Evolutionary conservation across 2,113 vertebrate species (phyloP).

Genomic region (Pterocles orientalis): DNA sequence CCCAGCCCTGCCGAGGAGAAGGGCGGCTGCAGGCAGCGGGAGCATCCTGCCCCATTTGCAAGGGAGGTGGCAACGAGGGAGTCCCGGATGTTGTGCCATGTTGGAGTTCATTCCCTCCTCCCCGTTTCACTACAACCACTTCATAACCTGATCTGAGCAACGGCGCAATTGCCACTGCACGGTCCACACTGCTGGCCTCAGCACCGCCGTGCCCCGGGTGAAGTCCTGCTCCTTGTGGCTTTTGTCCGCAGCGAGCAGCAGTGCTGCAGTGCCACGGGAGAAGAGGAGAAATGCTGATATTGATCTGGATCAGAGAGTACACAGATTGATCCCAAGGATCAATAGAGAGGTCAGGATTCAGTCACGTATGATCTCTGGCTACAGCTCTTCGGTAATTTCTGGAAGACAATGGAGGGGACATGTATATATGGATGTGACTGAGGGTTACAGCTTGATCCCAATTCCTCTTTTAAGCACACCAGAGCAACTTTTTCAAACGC

Average conservation of each 20-base stretch:
- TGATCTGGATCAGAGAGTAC: background rate
- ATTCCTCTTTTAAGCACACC: background rate
- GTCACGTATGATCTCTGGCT: background rate
- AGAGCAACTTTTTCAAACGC: background rate
- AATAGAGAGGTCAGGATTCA: slow-evolving; percentile 17
- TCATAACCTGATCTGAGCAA: background rate
- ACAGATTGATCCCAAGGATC: slow-evolving; percentile 5
- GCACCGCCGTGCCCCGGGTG: accelerated
- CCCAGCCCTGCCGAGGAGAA: background rate
- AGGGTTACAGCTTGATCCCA: background rate
- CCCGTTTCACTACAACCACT: background rate
- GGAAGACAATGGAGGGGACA: background rate
- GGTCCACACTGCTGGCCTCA: background rate
- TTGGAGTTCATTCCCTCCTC: background rate
- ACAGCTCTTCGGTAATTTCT: background rate
- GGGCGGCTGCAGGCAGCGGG: background rate
- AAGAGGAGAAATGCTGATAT: background rate
- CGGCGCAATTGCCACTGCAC: background rate
- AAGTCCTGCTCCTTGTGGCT: background rate
- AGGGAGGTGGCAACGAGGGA: background rate
- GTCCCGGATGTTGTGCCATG: accelerated
- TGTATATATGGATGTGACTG: background rate
- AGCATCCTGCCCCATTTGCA: background rate
- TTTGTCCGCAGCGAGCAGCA: background rate
- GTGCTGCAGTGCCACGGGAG: background rate